These are phyloP conservation scores for Malacosoma neustria DNA, from an alignment of 2,888 invertebrate genomes.

Conservation along the genomic window DNA sequence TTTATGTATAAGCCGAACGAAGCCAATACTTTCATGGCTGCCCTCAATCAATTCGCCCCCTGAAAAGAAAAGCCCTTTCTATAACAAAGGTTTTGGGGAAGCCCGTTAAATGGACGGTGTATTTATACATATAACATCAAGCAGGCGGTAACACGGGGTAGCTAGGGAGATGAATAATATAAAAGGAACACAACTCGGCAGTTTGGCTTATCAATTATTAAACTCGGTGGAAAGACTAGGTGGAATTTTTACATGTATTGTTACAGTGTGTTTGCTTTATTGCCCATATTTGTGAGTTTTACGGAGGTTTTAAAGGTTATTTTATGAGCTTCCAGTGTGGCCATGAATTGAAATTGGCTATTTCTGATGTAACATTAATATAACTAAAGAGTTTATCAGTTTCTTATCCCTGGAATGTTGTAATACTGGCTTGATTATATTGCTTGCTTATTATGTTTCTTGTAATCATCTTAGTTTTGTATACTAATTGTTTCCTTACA, in stretches of 20 bases:
- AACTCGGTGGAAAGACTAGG: slow-evolving; percentile 54
- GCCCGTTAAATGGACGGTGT: slow-evolving; percentile 27
- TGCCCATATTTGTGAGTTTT: slow-evolving; percentile 61
- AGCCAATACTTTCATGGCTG: slow-evolving; percentile 20
- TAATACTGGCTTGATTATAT: neutral
- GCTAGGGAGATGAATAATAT: slow-evolving; percentile 63
- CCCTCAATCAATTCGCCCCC: slow-evolving; percentile 32
- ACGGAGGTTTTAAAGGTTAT: slow-evolving; percentile 46
- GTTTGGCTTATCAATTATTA: slow-evolving; percentile 71
- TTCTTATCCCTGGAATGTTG: neutral
- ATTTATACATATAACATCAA: slow-evolving; percentile 33
- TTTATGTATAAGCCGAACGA: too few relatives aligned
- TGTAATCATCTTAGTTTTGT: too few relatives aligned
- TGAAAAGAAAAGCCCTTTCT: slow-evolving; percentile 28
- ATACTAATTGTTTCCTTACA: too few relatives aligned
- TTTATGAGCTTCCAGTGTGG: slow-evolving; percentile 32
- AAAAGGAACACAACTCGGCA: slow-evolving; percentile 73
- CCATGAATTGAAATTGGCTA: slow-evolving; percentile 18
- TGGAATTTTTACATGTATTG: slow-evolving; percentile 64
- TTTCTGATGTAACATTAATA: slow-evolving; percentile 2
- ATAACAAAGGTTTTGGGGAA: slow-evolving; percentile 29
- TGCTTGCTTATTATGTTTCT: too few relatives aligned
- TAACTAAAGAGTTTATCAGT: slow-evolving; percentile 3
- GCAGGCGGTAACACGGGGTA: slow-evolving; percentile 64
- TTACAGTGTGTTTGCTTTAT: slow-evolving; percentile 52